These are phyloP conservation scores for Malthinus seriepunctatus DNA, from an alignment of 2,888 invertebrate genomes.

Conservation along the genomic window DNA sequence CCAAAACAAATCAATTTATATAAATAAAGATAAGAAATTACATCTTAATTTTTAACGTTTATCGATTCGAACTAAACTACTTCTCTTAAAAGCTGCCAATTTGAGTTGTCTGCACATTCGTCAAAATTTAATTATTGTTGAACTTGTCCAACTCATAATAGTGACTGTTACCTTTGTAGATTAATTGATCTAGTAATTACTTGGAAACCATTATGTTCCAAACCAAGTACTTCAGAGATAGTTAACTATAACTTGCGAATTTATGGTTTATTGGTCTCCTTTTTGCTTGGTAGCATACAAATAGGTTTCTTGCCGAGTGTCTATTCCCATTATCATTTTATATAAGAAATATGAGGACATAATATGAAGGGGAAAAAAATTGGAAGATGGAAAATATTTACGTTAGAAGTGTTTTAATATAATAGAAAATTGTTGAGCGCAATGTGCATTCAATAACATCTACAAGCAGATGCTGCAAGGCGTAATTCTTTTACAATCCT, in stretches of 20 bases:
- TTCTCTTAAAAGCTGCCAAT: too few relatives aligned
- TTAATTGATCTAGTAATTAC: slow-evolving; percentile 36
- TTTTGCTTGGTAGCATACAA: slow-evolving; percentile 7
- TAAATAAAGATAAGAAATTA: too few relatives aligned
- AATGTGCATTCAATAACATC: too few relatives aligned
- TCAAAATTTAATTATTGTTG: slow-evolving; percentile 9
- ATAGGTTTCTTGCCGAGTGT: background rate
- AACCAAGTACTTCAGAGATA: slow-evolving; percentile 10
- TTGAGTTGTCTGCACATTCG: background rate
- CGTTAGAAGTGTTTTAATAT: background rate
- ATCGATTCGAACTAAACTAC: too few relatives aligned
- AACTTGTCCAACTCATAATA: slow-evolving; percentile 23
- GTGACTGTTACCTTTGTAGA: slow-evolving; percentile 22
- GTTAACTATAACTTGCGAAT: slow-evolving; percentile 22
- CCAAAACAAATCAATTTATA: too few relatives aligned
- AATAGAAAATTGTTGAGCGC: background rate
- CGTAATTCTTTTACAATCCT: too few relatives aligned
- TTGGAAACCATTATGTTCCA: slow-evolving; percentile 18
- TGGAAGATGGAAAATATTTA: too few relatives aligned
- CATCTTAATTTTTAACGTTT: too few relatives aligned
- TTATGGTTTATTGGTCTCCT: slow-evolving; percentile 15
- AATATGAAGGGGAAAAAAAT: too few relatives aligned
- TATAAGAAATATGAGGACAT: too few relatives aligned
- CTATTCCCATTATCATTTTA: background rate
- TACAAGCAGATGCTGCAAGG: too few relatives aligned